Evolutionary conservation across 2,888 invertebrate genomes (phyloP), one percentile per base, ranked within the genome.

Genomic region (Dinocampus coccinellae): DNA sequence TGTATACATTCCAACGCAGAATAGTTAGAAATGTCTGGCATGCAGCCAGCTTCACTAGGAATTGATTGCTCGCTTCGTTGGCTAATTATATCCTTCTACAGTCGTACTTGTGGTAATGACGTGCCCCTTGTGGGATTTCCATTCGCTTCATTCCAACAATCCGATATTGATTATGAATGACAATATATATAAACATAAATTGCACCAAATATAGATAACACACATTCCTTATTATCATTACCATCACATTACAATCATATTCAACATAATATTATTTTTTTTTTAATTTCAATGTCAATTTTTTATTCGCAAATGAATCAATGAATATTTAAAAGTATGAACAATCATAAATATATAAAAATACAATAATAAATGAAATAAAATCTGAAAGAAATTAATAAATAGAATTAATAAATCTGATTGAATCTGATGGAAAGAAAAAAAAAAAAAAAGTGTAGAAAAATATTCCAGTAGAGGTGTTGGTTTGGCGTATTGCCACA

Each of bases 401-500:
- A n/a, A n/a, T n/a, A n/a, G 24, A 13, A 24, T 62, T 62, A n/a
- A 42, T n/a, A 1, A n/a, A n/a, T n/a, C 16, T n/a, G 2, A 42
- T 26, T 39, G 22, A 9, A 22, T 53, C 10, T 24, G 29, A 10
- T 24, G 29, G 3, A 26, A n/a, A 29, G n/a, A 57, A 6, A 29
- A 58, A 16, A 36, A 10, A 47, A 63, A 62, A 10, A 10, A 20
- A 42, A 47, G n/a, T n/a, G n/a, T n/a, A 52, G 24, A 11, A 70
- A n/a, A 33, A 22, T 36, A 29, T 62, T 16, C 24, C 16, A 10
- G n/a, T 58, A 42, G 16, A 58, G 3, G 55, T 66, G 36, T 26
- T 60, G 20, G 39, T 68, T 52, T 64, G 72, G 72, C 72, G 11
- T 22, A 20, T 6, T 20, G 55, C 72, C 72, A 68, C 57, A 4